A percentile compares a stretch with the other conserved stretches of the same genome.
These are phyloP conservation scores for Catharus ustulatus DNA, from an alignment of 2,797 vertebrate genomes.

Conservation along the genomic window DNA sequence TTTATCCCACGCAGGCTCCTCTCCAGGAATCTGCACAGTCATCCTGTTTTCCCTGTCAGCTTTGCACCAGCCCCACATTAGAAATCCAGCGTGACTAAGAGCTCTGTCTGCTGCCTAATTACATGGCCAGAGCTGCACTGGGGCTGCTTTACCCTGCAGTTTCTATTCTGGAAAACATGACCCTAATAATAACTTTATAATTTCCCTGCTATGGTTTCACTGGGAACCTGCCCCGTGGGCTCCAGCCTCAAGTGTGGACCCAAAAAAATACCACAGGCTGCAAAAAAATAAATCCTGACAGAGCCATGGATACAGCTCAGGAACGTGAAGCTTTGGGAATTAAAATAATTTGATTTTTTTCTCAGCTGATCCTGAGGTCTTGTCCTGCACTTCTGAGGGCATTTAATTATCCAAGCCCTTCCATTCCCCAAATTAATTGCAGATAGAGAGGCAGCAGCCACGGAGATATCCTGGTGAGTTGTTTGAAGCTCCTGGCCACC, in stretches of 20 bases:
- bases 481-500: background rate
- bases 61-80: background rate
- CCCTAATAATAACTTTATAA: background rate
- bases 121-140: background rate
- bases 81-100: background rate
- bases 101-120: background rate
- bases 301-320: background rate
- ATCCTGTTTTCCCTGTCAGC: background rate
- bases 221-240: background rate
- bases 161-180: background rate
- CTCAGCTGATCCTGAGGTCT: background rate
- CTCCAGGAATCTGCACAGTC: background rate
- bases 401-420: background rate
- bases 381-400: accelerated
- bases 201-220: background rate
- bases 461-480: background rate
- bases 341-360: background rate
- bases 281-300: background rate
- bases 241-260: background rate
- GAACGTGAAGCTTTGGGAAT: background rate
- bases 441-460: background rate
- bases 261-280: background rate
- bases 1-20: background rate
- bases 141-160: background rate
- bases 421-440: background rate